Percentiles rank a stretch among this genome's conserved stretches.
Evolutionary conservation across 53 echinoderm and acorn worm species (phyloP).

Genomic region (Holothuria scabra): DNA sequence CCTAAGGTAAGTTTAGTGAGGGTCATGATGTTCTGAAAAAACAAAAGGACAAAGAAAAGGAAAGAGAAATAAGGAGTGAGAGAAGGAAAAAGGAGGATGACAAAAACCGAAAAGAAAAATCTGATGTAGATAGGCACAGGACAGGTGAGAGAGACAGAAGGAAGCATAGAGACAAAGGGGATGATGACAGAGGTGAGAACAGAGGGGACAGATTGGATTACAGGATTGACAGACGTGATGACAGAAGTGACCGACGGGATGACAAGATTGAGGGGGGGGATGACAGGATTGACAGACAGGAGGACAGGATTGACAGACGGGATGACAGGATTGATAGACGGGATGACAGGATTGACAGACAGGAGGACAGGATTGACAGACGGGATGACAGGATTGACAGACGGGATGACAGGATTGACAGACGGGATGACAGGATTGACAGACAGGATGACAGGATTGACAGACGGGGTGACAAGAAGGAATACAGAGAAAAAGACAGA

Average conservation of each 20-base stretch:
- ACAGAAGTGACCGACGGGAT: background rate
- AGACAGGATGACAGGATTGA: background rate
- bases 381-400: no score
- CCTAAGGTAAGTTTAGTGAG: conserved; percentile 84
- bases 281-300: no score
- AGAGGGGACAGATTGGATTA: no score
- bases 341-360: background rate
- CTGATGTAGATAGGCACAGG: background rate
- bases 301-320: background rate
- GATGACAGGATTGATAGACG: conserved; percentile 41
- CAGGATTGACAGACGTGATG: no score
- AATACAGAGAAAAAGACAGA: conserved; percentile 56
- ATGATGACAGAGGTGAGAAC: conserved; percentile 39
- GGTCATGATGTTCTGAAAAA: conserved; percentile 63
- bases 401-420: no score
- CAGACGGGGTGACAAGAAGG: conserved; percentile 32
- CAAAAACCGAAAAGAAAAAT: background rate
- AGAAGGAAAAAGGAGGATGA: conserved; percentile 17
- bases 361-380: no score
- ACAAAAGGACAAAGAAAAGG: conserved; percentile 32
- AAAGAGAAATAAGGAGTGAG: conserved; percentile 10
- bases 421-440: no score
- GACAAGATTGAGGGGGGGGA: background rate
- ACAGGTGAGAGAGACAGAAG: conserved; percentile 4
- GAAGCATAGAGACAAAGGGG: conserved; percentile 50